These are phyloP conservation scores for Lophotriccus pileatus DNA, from an alignment of 2,797 vertebrate genomes.

Conservation along the genomic window DNA sequence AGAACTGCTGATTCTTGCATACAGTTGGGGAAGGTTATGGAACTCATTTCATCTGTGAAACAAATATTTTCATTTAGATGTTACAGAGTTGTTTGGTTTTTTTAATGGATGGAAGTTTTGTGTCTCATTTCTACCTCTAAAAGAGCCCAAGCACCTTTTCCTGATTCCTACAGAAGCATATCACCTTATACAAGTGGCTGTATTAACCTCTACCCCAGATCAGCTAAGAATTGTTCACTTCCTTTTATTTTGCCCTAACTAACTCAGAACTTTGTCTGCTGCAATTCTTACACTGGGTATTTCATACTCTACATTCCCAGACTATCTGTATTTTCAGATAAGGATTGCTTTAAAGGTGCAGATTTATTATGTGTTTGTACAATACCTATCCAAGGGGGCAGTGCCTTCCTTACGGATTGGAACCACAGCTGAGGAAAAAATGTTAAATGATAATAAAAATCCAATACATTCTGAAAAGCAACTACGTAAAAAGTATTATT, in stretches of 20 bases:
- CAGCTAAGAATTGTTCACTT: not conserved
- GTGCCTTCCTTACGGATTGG: not conserved
- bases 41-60: not conserved
- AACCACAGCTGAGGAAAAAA: not conserved
- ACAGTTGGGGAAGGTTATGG: not conserved
- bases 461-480: not conserved
- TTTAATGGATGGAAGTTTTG: not conserved
- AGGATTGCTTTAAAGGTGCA: not conserved
- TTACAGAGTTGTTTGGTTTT: not conserved
- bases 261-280: not conserved
- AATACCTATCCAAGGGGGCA: not conserved
- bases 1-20: not conserved
- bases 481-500: not conserved
- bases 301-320: not conserved
- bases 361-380: not conserved
- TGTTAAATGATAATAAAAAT: not conserved
- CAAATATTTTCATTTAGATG: not conserved
- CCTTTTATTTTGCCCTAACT: not conserved
- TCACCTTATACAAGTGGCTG: not conserved
- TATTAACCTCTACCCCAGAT: not conserved
- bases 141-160: not conserved
- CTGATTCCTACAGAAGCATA: not conserved
- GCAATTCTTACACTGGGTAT: not conserved
- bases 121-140: not conserved
- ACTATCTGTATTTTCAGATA: not conserved